Base-by-base conservation (phyloP, 2,797 vertebrate genomes). In the Cuculus canorus region DNA sequence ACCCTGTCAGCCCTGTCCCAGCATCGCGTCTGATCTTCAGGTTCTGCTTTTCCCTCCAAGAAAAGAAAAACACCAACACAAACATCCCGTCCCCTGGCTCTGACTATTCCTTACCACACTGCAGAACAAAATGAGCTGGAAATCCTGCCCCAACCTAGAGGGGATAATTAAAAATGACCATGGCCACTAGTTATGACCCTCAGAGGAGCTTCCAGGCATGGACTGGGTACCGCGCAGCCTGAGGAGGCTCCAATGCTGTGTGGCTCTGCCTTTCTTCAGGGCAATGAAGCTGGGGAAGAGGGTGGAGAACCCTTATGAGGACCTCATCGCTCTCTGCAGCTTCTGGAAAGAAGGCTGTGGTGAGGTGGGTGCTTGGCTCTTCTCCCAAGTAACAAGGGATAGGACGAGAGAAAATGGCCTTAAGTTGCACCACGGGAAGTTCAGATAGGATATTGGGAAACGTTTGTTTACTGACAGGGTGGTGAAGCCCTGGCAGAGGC, bases 1-100 rank as follows among this genome's bases (percentile, higher is more conserved):
- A 37, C 14, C 2, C n/a, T 65, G 43, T 12, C 7, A 17, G 7
- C n/a, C 53, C 48, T 5, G 0, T 25, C 32, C 0, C 2, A 77
- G 41, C 7, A 2, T 22, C 63, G 53, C 35, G 70, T 54, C 47
- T 45, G 23, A 50, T 19, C 24, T 45, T 17, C 56, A 14, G 8
- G 41, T 77, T 43, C 24, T 5, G 22, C 61, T 59, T 68, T 72
- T 61, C 53, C 35, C 39, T 56, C 35, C 24, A 48, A 69, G 39
- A 35, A 24, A 17, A 4, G 13, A 8, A 5, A 30, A 30, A 10
- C 12, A 3, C 1, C 10, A 56, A 15, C 6, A 60, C 28, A 56
- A 43, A 57, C 69, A 39, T 35, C 28, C 53, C 28, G 10, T 70
- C 41, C 69, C 65, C 73, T 65, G 33, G 60, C 64, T 65, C 25